Evolutionary conservation across 2,797 vertebrate species (phyloP).

Genomic region (Lepus oiostolus): DNA sequence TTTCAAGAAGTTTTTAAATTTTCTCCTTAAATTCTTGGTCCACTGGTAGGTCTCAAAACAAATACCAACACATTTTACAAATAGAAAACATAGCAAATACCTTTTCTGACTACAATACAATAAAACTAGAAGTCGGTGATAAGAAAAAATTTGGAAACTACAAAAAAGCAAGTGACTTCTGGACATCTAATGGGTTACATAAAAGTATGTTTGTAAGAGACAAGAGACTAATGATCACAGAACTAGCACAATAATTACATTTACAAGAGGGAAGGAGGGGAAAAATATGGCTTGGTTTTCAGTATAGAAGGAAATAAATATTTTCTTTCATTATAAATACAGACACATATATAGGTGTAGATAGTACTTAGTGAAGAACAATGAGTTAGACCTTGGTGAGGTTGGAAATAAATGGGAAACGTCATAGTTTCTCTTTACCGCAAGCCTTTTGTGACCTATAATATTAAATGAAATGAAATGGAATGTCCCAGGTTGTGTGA

Average conservation of each 20-base stretch:
- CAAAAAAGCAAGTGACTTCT: too few relatives aligned
- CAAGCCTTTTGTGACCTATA: not conserved
- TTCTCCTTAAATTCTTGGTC: too few relatives aligned
- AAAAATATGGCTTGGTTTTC: not conserved
- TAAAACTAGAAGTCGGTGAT: too few relatives aligned
- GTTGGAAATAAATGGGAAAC: not conserved
- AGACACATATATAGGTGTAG: not conserved
- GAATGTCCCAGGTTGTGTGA: not conserved
- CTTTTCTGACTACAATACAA: too few relatives aligned
- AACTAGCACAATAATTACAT: not conserved
- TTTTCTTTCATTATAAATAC: not conserved
- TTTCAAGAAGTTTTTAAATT: too few relatives aligned
- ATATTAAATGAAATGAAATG: not conserved
- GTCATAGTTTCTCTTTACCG: conserved; percentile 26
- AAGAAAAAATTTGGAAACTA: too few relatives aligned
- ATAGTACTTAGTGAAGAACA: not conserved
- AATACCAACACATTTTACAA: too few relatives aligned
- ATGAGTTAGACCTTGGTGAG: not conserved
- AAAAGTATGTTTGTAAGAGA: conserved; percentile 13
- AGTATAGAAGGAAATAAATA: not conserved
- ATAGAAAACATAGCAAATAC: too few relatives aligned
- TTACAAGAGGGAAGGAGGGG: not conserved
- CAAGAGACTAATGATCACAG: not conserved
- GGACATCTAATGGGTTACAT: not conserved
- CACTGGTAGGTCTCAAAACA: too few relatives aligned